Evolutionary conservation across 2,888 invertebrate genomes (phyloP), one percentile per base, ranked within the genome.

Genomic region (Polydrusus tereticollis): DNA sequence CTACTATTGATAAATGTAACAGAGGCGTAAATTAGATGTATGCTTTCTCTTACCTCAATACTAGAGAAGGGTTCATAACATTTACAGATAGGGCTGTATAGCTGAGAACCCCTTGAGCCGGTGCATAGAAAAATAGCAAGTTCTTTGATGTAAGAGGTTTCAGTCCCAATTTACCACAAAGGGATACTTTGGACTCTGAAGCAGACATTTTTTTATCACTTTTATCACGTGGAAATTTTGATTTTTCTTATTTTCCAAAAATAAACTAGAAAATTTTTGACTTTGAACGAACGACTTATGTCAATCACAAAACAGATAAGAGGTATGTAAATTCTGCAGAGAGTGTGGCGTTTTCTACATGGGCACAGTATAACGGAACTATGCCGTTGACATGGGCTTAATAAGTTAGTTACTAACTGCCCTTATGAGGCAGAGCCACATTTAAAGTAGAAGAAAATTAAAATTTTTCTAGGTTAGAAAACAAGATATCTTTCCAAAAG

Each of bases 61-160:
- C 88, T 77, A 94, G 86, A 76, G 90, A 89, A 2, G 95, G 95
- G 82, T 95, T 94, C 93, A 95, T 94, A 63, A 95, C 93, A 86
- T 93, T 93, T 57, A 95, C 87, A 55, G 94, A 93, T 62, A 95
- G 88, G 41, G 93, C 91, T 80, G 92, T 91, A 85, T 95, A 95
- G 84, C 93, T 92, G 73, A 89, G 88, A 59, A 92, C 88, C 55
- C 95, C 94, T 85, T 93, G 90, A 64, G 92, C 83, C 45, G 94
- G 94, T 78, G 90, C 88, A 86, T 94, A 95, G 84, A 93, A 92
- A 85, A 89, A 92, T 26, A 91, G 86, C 71, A 94, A 87, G 86
- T 92, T 94, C 77, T 92, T 89, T 82, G 88, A 89, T 59, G 90
- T 93, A 70, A 94, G 86, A 14, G 94, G 93, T 81, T 90, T 92